Conservation (phyloP, 2,797 vertebrate genomes). For the Coluber constrictor region DNA sequence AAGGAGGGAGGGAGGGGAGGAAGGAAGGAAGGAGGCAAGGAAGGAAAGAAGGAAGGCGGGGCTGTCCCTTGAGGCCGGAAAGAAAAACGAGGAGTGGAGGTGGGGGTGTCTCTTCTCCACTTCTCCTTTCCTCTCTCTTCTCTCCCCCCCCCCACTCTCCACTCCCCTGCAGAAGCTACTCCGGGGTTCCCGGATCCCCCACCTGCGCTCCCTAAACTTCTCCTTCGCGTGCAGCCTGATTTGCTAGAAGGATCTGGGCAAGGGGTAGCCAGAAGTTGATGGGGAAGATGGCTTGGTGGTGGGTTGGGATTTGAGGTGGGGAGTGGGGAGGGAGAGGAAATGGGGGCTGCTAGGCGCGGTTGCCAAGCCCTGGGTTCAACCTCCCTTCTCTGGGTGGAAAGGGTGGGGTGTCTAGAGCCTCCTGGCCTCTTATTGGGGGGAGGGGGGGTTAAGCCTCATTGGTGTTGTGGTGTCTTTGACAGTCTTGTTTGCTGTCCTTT, state of each 20-base stretch:
- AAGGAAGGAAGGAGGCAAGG: too few species aligned
- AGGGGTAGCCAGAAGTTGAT: neutral
- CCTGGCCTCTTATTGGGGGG: neutral
- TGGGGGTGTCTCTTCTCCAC: neutral
- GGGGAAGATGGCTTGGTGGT: neutral
- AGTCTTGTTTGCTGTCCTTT: neutral
- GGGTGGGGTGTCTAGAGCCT: neutral
- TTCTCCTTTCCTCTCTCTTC: neutral
- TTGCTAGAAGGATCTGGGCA: neutral
- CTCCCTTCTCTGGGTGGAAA: neutral
- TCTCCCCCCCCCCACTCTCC: too few species aligned
- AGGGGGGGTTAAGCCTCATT: neutral
- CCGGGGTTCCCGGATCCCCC: too few species aligned
- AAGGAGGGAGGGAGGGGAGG: rapidly evolving
- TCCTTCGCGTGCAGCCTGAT: neutral
- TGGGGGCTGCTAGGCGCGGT: neutral
- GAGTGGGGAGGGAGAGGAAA: neutral
- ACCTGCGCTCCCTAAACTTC: neutral
- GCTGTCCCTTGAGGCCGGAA: neutral
- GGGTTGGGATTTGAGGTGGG: neutral
- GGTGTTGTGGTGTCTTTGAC: neutral
- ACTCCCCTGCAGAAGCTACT: too few species aligned
- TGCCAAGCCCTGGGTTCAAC: neutral
- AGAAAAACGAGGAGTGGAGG: neutral
- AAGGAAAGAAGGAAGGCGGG: too few species aligned